Percentiles rank a stretch among this genome's conserved stretches.
These are phyloP conservation scores for Rhodinocichla rosea DNA, from an alignment of 2,113 vertebrate genomes.

Conservation along the genomic window DNA sequence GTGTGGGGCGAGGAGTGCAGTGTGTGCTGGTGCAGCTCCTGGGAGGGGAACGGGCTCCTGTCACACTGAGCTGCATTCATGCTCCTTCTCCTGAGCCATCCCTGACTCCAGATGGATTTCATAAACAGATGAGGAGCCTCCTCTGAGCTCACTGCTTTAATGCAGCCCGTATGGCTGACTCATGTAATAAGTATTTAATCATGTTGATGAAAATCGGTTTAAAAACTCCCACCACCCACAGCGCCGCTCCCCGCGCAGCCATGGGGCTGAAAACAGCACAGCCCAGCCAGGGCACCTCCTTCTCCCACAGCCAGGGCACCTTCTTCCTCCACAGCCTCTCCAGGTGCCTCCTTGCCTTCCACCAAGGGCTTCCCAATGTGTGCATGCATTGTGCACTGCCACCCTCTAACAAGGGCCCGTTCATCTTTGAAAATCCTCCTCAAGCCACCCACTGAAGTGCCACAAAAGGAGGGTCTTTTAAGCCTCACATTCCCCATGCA, in stretches of 20 bases:
- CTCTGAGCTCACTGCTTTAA: constrained; percentile 69
- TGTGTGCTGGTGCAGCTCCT: background rate
- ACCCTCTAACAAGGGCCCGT: background rate
- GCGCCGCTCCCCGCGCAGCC: background rate
- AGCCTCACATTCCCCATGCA: background rate
- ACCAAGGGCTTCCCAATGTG: background rate
- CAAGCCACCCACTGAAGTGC: background rate
- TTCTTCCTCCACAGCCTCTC: background rate
- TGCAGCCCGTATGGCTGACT: constrained; percentile 75
- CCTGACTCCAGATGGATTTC: constrained; percentile 71
- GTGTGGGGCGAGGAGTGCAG: constrained; percentile 12
- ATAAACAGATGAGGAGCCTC: constrained; percentile 75
- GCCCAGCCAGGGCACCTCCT: background rate
- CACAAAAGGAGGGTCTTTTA: background rate
- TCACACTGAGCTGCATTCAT: constrained; percentile 67
- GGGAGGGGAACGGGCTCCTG: constrained; percentile 58
- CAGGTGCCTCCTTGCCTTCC: background rate
- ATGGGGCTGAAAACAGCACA: background rate
- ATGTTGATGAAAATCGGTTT: constrained; percentile 69
- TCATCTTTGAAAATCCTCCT: background rate
- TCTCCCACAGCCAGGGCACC: background rate
- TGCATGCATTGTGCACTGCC: accelerated
- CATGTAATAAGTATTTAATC: constrained; percentile 79
- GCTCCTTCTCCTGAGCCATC: constrained; percentile 67
- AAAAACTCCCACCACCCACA: constrained; percentile 68